phyloP scores from a whole-genome alignment of 2,888 invertebrate genomes.

The Eristalinus aeneus region DNA sequence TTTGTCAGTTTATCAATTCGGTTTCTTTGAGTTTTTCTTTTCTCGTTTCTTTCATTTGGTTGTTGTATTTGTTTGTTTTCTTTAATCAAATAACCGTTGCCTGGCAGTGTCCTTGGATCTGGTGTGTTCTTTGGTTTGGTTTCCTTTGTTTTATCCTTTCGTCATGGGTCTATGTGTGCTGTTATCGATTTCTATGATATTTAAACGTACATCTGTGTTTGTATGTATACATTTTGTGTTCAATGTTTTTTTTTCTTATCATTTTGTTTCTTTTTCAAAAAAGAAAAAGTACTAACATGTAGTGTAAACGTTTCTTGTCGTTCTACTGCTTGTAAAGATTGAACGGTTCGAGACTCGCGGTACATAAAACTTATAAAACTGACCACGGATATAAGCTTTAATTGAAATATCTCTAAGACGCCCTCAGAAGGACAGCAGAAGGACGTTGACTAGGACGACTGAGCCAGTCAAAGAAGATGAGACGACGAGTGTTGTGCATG shows the following conservation, averaged over 20 bases:
- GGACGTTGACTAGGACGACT: neutral
- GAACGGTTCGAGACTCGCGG: neutral
- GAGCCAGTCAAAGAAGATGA: neutral
- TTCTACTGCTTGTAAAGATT: constrained; percentile 46
- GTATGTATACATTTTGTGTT: constrained; percentile 41
- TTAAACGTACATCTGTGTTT: neutral
- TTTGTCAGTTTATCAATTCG: constrained; percentile 10
- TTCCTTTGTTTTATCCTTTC: constrained; percentile 8
- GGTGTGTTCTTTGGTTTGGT: constrained; percentile 9
- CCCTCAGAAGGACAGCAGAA: neutral
- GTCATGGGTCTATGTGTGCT: constrained; percentile 71
- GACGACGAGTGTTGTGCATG: neutral
- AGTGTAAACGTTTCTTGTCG: constrained; percentile 49
- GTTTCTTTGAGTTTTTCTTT: constrained; percentile 5
- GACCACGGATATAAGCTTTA: constrained; percentile 8
- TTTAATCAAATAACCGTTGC: constrained; percentile 50
- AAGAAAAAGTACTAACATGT: neutral
- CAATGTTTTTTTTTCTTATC: constrained; percentile 48
- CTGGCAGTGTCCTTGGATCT: constrained; percentile 62
- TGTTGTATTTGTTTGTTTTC: neutral
- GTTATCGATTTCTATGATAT: constrained; percentile 55
- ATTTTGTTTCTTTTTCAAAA: constrained; percentile 37
- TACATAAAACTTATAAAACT: constrained; percentile 5
- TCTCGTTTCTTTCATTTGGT: constrained; percentile 1
- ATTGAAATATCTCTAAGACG: constrained; percentile 3